These are phyloP conservation scores for Synanthedon myopaeformis DNA, from an alignment of 2,888 invertebrate genomes.

Conservation along the genomic window DNA sequence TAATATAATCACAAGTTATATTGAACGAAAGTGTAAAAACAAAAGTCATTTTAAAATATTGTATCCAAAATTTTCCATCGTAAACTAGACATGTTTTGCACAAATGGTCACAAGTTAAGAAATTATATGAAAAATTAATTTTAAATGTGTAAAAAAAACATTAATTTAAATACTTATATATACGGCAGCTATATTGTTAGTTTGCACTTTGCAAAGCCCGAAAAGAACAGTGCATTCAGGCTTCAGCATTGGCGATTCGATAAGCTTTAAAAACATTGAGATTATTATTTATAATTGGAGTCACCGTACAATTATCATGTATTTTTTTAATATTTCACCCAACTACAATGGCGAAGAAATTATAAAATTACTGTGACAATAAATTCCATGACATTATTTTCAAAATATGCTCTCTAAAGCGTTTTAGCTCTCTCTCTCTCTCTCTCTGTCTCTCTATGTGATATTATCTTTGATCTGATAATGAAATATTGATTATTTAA, in stretches of 20 bases:
- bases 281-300: conserved; percentile 59
- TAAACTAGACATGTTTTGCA: too few species aligned
- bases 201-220: too few species aligned
- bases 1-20: too few species aligned
- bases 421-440: conserved; percentile 29
- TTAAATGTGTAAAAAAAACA: too few species aligned
- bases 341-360: conserved; percentile 9
- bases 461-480: conserved; percentile 1
- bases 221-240: too few species aligned
- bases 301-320: conserved; percentile 29
- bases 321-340: conserved; percentile 16
- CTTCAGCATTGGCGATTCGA: conserved; percentile 26
- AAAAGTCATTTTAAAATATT: too few species aligned
- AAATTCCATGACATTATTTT: conserved; percentile 22
- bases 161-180: too few species aligned
- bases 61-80: too few species aligned
- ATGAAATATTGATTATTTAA: not conserved
- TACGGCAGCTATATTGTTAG: too few species aligned
- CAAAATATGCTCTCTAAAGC: conserved; percentile 47
- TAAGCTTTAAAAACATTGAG: conserved; percentile 63
- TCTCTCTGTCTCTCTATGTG: conserved; percentile 15
- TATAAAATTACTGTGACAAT: conserved; percentile 44
- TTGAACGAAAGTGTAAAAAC: too few species aligned
- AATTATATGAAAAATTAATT: too few species aligned
- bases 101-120: too few species aligned